Evolutionary conservation across 35 echinoderm and acorn worm species (phyloP), one percentile per base, ranked within the genome.

Genomic region (Eucidaris tribuloides): DNA sequence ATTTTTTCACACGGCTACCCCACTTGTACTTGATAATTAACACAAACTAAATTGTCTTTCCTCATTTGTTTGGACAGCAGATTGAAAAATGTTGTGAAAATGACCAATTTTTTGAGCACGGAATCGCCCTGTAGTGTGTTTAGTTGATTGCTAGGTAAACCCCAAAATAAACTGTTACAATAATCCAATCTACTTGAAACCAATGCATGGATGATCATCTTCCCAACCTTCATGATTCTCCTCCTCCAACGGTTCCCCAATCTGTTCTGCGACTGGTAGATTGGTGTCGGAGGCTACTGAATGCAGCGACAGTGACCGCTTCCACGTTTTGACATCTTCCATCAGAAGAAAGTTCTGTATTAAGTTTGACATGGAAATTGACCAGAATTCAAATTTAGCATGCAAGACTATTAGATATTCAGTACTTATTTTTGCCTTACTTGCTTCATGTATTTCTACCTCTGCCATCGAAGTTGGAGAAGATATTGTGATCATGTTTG

Each of bases 181-280:
- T n/a, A n/a, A n/a, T n/a, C n/a, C n/a, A n/a, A 24, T 32, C 68
- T 74, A 33, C 28, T 74, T 40, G 9, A 52, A 9, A 11, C 48
- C 48, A 9, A 11, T 52, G 9, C n/a, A 9, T 52, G 9, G 48
- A 11, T 52, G 48, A n/a, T 52, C n/a, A 25, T 74, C 44, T 44
- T 36, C 44, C 37, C 68, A n/a, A 17, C 44, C 68, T 5, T 74
- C 37, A 33, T 19, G 38, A 11, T 74, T 40, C 0, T 6, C 37
- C n/a, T 74, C 68, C 6, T 74, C 68, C 68, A 74, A 32, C 14
- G 68, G 68, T 74, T 74, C 68, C 24, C 68, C 68, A n/a, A 74
- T 74, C 68, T 74, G 68, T 40, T 74, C 68, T 20, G 68, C 28
- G 68, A 74, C 30, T 33, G 68, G 68, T 0, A 74, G 40, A 40